Evolutionary conservation across 2,888 invertebrate genomes (phyloP), one percentile per base, ranked within the genome.

Genomic region (Drosophila antonietae): DNA sequence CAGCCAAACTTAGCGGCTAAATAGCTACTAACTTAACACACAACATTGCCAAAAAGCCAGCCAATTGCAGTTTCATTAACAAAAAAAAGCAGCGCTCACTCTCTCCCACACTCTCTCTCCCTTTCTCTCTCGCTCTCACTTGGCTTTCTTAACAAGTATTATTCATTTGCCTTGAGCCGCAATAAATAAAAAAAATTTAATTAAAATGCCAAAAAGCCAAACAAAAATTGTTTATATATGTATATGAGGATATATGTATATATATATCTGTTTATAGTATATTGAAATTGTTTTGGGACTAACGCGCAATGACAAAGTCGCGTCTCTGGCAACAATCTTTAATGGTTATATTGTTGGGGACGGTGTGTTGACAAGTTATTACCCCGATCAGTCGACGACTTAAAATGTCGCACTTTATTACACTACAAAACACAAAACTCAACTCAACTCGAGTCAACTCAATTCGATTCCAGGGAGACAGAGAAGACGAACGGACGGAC

Each of bases 291-390:
- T 66, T 66, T 73, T 77, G 49, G 68, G 65, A 9, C 57, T 68
- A 51, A 56, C 41, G 47, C 56, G 47, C 56, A 84, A 71, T 80
- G 83, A 83, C 86, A 68, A 78, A 75, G 78, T 66, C 78, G 0
- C 33, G 33, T 33, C 39, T 55, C 55, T 31, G 43, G 43, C 61
- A 63, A 73, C 73, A 77, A 58, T 61, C 46, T 75, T 75, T 77
- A 77, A 77, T 77, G 77, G 78, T 77, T 77, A 77, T 77, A 77
- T 77, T 77, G 77, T 77, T 69, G 73, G 65, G 73, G 66, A 53
- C 73, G 66, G 90, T 90, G 90, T 91, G 91, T 90, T 90, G 91
- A 91, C 90, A 91, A 88, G 89, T 89, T 89, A 89, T 89, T 87
- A 87, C 80, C 89, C 74, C 60, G 80, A 75, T 78, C 77, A 67